Percentiles rank a stretch among this genome's conserved stretches.
Conservation (phyloP, 2,113 vertebrate genomes). For the Sciurus niger region DNA sequence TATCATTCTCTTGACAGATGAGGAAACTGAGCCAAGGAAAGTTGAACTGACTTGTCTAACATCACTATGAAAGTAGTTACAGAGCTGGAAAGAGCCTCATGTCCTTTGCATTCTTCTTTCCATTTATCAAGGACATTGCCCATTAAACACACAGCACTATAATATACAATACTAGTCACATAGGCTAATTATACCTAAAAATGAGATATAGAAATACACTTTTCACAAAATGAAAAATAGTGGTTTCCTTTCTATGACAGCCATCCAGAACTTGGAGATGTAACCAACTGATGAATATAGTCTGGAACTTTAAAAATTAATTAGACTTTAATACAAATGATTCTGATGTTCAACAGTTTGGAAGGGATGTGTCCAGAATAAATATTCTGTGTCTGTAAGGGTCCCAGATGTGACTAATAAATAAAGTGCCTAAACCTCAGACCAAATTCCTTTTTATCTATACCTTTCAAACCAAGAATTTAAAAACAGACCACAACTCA, state of each 20-base stretch:
- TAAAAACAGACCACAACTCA: neutral
- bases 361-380: neutral
- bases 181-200: neutral
- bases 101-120: neutral
- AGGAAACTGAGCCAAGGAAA: conserved; percentile 57
- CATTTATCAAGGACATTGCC: neutral
- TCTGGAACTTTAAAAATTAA: conserved; percentile 34
- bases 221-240: conserved; percentile 31
- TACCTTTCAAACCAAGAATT: conserved; percentile 22
- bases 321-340: conserved; percentile 12
- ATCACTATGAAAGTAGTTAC: neutral
- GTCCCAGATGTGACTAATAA: conserved; percentile 11
- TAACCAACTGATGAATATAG: neutral
- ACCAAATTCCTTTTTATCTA: neutral
- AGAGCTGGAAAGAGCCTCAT: neutral
- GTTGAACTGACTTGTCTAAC: neutral
- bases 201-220: conserved; percentile 2
- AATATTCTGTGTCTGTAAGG: conserved; percentile 14
- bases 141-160: neutral
- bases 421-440: neutral
- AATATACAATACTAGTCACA: neutral
- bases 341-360: neutral
- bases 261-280: neutral
- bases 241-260: neutral
- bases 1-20: conserved; percentile 53